phyloP scores from a whole-genome alignment of 2,797 vertebrate genomes.

The Heterohyrax brucei region DNA sequence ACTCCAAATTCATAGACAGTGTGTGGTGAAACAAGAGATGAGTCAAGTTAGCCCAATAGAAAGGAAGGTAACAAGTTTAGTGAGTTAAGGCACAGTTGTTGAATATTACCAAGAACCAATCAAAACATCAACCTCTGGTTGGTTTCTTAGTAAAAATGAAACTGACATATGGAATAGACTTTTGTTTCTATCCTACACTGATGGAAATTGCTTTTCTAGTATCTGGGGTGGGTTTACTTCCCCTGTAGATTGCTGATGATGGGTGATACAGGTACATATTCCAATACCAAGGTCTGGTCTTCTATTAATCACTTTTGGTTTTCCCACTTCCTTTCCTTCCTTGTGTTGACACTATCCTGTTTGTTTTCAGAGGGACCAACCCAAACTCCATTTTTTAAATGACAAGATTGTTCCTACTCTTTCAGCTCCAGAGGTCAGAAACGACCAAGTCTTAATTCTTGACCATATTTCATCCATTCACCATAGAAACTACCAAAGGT shows the following conservation, averaged over 20 bases:
- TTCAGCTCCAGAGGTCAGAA: background rate
- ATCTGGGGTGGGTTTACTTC: no score
- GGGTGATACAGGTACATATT: background rate
- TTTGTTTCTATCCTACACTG: background rate
- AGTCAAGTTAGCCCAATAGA: constrained; percentile 12
- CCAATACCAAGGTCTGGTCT: background rate
- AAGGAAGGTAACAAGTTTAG: background rate
- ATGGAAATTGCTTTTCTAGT: background rate
- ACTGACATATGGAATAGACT: background rate
- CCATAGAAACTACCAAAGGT: background rate
- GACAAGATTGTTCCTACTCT: background rate
- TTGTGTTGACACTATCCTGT: background rate
- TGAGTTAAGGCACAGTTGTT: background rate
- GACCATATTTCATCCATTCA: no score
- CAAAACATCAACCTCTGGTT: background rate
- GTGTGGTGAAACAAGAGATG: background rate
- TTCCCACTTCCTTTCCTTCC: background rate
- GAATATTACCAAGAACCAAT: background rate
- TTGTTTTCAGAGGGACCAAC: background rate
- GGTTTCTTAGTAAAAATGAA: constrained; percentile 14
- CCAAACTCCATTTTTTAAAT: background rate
- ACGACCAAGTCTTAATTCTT: background rate
- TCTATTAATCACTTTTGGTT: background rate
- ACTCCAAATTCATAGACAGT: constrained; percentile 19
- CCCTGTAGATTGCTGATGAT: no score